These are phyloP conservation scores for Thymelicus sylvestris DNA, from an alignment of 2,888 invertebrate species.

Conservation along the genomic window DNA sequence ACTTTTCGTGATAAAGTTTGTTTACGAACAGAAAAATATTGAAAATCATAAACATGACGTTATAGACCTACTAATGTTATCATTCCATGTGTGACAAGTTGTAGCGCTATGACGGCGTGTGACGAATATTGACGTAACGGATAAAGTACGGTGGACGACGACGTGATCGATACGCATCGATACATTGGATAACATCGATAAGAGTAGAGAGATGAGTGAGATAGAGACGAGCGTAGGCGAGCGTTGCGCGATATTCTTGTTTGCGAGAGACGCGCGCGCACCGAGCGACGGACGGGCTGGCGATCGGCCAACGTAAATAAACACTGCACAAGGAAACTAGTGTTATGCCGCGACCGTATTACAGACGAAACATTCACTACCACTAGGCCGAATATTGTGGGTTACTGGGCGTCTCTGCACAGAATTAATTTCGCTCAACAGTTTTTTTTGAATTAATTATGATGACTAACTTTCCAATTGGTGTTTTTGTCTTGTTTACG, in stretches of 20 bases:
- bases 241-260: constrained; percentile 64
- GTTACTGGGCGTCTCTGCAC: constrained; percentile 74
- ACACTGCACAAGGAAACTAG: constrained; percentile 84
- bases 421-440: constrained; percentile 46
- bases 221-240: constrained; percentile 65
- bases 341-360: constrained; percentile 84
- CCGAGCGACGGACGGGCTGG: constrained; percentile 76
- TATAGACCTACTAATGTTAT: constrained; percentile 10
- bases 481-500: constrained; percentile 9
- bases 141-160: constrained; percentile 51
- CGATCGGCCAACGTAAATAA: constrained; percentile 79
- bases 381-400: constrained; percentile 82
- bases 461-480: constrained; percentile 28
- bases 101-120: constrained; percentile 66
- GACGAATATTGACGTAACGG: constrained; percentile 71
- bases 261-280: constrained; percentile 66
- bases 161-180: constrained; percentile 71
- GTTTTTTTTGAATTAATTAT: constrained; percentile 37
- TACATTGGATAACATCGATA: constrained; percentile 65
- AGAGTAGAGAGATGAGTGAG: constrained; percentile 43
- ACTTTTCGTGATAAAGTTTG: no score
- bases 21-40: no score
- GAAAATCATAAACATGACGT: neutral
- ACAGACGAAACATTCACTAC: constrained; percentile 83
- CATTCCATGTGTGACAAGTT: constrained; percentile 52